Conservation (phyloP, 2,797 vertebrate species). For the Streptopelia turtur region DNA sequence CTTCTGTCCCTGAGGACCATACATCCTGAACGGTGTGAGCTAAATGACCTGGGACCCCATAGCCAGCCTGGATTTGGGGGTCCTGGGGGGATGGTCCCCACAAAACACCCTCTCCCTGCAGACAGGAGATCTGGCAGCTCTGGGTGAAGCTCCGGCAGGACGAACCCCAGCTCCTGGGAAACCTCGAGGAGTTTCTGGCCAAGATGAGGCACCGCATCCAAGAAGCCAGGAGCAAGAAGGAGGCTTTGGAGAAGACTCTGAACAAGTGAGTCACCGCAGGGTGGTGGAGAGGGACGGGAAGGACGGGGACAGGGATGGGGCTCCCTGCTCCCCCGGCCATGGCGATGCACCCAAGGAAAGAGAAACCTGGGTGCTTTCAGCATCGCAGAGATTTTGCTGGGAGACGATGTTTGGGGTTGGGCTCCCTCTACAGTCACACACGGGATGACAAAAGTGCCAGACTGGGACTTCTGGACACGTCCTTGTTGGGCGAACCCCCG, state of each 20-base stretch:
- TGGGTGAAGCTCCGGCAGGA: slow-evolving; percentile 77
- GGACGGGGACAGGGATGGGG: neutral
- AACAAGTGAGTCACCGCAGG: slow-evolving; percentile 71
- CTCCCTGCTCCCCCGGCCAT: rapidly evolving
- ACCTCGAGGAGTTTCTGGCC: slow-evolving; percentile 77
- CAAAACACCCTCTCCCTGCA: neutral
- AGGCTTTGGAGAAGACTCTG: slow-evolving; percentile 71
- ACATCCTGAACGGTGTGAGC: rapidly evolving
- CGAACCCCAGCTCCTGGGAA: slow-evolving; percentile 75
- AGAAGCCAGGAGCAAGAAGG: slow-evolving; percentile 65
- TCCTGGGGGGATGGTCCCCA: neutral
- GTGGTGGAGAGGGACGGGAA: rapidly evolving
- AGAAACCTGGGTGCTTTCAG: neutral
- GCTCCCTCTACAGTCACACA: slow-evolving; percentile 26
- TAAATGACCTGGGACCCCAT: neutral
- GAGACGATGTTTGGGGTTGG: neutral
- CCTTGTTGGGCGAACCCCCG: neutral
- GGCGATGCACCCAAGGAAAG: neutral
- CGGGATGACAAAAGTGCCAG: neutral
- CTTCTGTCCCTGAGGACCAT: neutral
- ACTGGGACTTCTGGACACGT: neutral
- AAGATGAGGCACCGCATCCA: slow-evolving; percentile 75
- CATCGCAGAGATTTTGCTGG: neutral
- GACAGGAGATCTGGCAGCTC: slow-evolving; percentile 79
- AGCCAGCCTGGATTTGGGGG: rapidly evolving